Percentiles rank a stretch among this genome's conserved stretches.
phyloP scores from a whole-genome alignment of 2,113 vertebrate genomes.

The Hippopotamus amphibius region DNA sequence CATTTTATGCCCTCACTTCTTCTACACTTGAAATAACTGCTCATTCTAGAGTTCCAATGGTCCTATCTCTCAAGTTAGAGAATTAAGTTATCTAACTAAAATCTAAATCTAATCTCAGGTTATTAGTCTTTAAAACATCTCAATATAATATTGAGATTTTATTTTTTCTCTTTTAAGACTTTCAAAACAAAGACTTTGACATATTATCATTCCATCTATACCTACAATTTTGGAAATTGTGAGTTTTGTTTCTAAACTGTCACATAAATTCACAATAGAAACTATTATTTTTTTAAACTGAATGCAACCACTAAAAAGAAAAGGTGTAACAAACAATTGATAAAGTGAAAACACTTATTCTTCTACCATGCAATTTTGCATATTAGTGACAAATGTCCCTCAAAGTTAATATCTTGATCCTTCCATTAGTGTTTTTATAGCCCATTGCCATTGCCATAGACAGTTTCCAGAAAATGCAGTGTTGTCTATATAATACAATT shows the following conservation, averaged over 20 bases:
- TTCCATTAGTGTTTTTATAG: neutral
- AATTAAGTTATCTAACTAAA: neutral
- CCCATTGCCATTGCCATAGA: neutral
- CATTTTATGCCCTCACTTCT: neutral
- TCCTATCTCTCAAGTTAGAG: neutral
- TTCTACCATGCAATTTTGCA: neutral
- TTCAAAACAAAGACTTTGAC: neutral
- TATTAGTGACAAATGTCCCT: neutral
- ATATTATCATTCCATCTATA: neutral
- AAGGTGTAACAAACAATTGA: neutral
- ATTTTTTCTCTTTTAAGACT: neutral
- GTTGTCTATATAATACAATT: neutral
- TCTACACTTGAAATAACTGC: neutral
- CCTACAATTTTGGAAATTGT: neutral
- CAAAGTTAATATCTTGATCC: slow-evolving; percentile 5
- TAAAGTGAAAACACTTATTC: neutral
- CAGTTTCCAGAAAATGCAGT: neutral
- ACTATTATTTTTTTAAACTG: neutral
- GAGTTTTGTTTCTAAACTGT: neutral
- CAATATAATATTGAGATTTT: neutral
- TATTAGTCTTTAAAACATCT: neutral
- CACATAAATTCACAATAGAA: neutral
- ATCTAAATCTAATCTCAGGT: neutral
- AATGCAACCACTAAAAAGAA: neutral
- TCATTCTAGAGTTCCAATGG: neutral